These are phyloP conservation scores for Catharus bicknelli DNA, from an alignment of 2,113 vertebrate species.

Conservation along the genomic window DNA sequence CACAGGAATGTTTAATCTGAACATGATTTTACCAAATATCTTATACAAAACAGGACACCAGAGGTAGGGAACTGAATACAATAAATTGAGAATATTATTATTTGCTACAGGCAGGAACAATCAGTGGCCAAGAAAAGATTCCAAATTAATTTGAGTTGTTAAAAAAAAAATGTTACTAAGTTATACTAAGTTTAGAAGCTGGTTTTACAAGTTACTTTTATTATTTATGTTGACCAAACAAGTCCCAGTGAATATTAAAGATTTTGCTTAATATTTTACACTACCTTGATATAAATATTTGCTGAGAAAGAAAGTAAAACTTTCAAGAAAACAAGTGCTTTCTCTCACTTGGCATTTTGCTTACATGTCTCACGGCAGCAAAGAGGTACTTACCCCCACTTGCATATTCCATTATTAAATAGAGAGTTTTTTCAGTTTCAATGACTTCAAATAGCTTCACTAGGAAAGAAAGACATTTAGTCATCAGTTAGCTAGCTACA, in stretches of 20 bases:
- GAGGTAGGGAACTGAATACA: neutral
- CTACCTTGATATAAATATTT: neutral
- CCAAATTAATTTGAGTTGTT: neutral
- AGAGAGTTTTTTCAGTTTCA: conserved; percentile 95
- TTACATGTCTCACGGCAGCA: neutral
- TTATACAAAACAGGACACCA: neutral
- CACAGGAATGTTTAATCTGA: neutral
- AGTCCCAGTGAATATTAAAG: neutral
- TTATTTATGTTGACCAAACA: neutral
- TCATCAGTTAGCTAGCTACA: neutral
- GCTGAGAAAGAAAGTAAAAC: neutral
- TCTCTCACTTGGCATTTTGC: neutral
- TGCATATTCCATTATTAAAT: conserved; percentile 97
- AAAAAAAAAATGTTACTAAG: neutral
- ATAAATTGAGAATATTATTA: neutral
- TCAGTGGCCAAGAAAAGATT: fast-evolving
- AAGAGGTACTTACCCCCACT: conserved; percentile 88
- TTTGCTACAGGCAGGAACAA: neutral
- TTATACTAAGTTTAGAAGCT: neutral
- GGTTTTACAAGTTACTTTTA: neutral
- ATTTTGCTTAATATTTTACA: neutral
- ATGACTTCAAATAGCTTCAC: conserved; percentile 98
- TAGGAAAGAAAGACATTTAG: conserved; percentile 57
- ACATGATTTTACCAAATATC: neutral
- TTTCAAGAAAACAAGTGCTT: neutral